Evolutionary conservation across 2,888 invertebrate species (phyloP), one percentile per base, ranked within the genome.

Genomic region (Protonemura montana): DNA sequence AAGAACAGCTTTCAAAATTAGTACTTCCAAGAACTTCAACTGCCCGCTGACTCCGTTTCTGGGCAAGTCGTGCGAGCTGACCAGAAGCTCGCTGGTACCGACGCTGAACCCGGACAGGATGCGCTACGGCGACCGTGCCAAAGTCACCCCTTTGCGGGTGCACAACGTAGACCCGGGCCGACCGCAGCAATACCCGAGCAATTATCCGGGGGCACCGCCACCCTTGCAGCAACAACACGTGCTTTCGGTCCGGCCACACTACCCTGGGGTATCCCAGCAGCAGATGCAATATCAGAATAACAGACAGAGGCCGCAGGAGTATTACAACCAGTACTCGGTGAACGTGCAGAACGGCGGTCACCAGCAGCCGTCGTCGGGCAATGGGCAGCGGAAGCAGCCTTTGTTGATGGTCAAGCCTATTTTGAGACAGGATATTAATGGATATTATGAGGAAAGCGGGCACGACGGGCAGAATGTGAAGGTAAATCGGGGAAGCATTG

Each of bases 381-480:
- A 21, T 21, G 59, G 59, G 3, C 84, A 82, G 21, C 76, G 84
- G 28, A 86, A 86, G 35, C 87, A 86, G 25, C 87, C 87, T 3
- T 35, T 87, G 85, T 85, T 87, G 76, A 86, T 86, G 87, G 87
- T 87, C 27, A 86, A 86, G 30, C 87, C 87, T 10, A 87, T 87
- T 35, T 21, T 84, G 10, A 7, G 84, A 13, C 84, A 84, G 84
- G 84, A 86, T 82, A 30, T 76, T 85, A 85, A 85, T 29, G 85
- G 80, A 30, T 80, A 59, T 16, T 29, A 59, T 26, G 76, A 84
- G n/a, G 82, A 26, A 0, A 21, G 5, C 59, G 59, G 59, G 16
- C 21, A 21, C 59, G 59, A 59, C 26, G 82, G 25, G n/a, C 26
- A 26, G 41, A 76, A 59, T 27, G 6, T 84, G 84, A 84, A 84